These are phyloP conservation scores for Cliona cf. orientalis DNA, from an alignment of 37 sponge, comb jelly and placozoan species.

Conservation along the genomic window DNA sequence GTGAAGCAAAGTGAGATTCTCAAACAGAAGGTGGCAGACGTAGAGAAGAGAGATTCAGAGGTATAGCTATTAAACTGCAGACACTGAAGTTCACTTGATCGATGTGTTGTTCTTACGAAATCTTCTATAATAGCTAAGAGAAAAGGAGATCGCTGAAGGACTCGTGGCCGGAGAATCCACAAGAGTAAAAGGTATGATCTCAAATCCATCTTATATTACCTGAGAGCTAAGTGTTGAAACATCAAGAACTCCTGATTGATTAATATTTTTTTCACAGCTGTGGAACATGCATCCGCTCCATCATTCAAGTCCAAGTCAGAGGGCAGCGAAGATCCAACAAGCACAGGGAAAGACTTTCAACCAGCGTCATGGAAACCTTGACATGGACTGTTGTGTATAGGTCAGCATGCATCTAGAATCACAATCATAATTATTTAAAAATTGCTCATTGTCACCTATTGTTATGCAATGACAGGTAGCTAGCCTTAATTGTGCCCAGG, in stretches of 20 bases:
- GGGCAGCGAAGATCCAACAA: constrained; percentile 40
- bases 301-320: constrained; percentile 27
- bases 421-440: too few relatives aligned
- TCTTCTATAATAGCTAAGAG: not conserved
- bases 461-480: too few relatives aligned
- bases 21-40: constrained; percentile 19
- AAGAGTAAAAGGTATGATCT: not conserved
- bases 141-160: not conserved
- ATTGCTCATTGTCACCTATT: too few relatives aligned
- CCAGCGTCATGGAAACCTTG: constrained; percentile 70
- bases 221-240: not conserved
- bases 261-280: constrained; percentile 18
- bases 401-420: too few relatives aligned
- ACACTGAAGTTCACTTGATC: not conserved
- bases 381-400: too few relatives aligned
- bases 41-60: constrained; percentile 15
- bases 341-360: constrained; percentile 68
- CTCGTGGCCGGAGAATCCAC: not conserved
- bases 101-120: not conserved
- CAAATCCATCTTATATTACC: not conserved
- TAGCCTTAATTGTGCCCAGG: too few relatives aligned
- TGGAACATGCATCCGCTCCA: constrained; percentile 65
- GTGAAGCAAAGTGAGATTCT: constrained; percentile 5
- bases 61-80: not conserved
- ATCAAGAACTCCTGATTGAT: not conserved